A percentile compares a stretch with the other conserved stretches of the same genome.
These are phyloP conservation scores for Astropecten irregularis DNA, from an alignment of 53 echinoderm and acorn worm genomes.

Conservation along the genomic window DNA sequence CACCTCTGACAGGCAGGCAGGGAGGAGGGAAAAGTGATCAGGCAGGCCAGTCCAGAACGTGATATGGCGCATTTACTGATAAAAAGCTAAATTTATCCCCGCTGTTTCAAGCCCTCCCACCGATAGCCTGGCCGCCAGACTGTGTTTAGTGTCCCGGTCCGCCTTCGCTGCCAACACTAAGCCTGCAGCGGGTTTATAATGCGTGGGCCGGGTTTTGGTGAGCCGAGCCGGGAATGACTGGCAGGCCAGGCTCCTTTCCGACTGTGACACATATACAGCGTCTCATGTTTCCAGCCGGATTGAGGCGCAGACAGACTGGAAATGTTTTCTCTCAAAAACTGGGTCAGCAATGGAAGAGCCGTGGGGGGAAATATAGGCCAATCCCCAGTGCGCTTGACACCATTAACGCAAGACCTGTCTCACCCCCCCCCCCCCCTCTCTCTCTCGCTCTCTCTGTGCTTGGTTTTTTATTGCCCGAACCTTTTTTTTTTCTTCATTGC, in stretches of 20 bases:
- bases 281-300: constrained; percentile 63
- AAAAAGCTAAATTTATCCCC: constrained; percentile 59
- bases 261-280: constrained; percentile 62
- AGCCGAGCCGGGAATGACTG: neutral
- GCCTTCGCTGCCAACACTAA: neutral
- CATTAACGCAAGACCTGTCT: constrained; percentile 63
- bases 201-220: neutral
- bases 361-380: constrained; percentile 56
- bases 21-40: constrained; percentile 16
- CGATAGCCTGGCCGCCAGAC: constrained; percentile 39
- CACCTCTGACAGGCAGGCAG: constrained; percentile 25
- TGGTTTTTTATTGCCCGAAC: neutral
- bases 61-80: constrained; percentile 52
- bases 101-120: constrained; percentile 52
- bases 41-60: constrained; percentile 27
- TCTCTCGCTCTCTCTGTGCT: neutral
- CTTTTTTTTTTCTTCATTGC: constrained; percentile 26
- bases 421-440: constrained; percentile 30
- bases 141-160: neutral
- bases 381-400: constrained; percentile 60
- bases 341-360: constrained; percentile 50
- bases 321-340: constrained; percentile 59
- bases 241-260: constrained; percentile 54
- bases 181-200: neutral
- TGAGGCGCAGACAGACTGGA: constrained; percentile 63